phyloP scores from a whole-genome alignment of 2,113 vertebrate genomes.

The Ellobius talpinus region DNA sequence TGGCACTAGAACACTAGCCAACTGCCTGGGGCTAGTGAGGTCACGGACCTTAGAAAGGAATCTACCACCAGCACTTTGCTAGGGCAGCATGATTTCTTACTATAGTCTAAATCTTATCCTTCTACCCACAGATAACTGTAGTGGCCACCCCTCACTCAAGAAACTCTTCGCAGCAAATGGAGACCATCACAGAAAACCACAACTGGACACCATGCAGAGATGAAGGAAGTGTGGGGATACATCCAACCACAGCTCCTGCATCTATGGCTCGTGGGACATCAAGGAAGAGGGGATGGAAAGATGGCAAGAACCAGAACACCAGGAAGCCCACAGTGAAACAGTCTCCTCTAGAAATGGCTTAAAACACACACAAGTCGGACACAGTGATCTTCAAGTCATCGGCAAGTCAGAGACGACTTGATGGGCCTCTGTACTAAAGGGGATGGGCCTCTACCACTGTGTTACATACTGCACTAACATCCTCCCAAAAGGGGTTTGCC shows the following conservation, averaged over 20 bases:
- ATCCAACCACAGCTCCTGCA: neutral
- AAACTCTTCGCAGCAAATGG: neutral
- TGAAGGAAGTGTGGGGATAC: neutral
- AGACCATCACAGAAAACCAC: neutral
- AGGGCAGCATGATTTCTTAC: neutral
- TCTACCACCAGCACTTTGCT: neutral
- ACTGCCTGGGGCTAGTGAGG: neutral
- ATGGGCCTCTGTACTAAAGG: neutral
- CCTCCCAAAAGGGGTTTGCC: neutral
- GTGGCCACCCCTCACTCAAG: neutral
- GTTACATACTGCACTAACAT: too few relatives aligned
- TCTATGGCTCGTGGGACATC: neutral
- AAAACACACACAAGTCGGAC: too few relatives aligned
- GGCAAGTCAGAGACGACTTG: neutral
- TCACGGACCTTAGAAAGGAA: neutral
- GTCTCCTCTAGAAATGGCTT: neutral
- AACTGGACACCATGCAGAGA: neutral
- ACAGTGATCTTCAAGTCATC: neutral
- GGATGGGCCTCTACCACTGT: too few relatives aligned
- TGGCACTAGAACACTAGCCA: neutral
- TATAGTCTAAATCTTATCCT: neutral
- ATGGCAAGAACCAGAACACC: neutral
- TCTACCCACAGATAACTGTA: neutral
- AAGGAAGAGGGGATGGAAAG: neutral
- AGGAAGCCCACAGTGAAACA: neutral